Percentiles rank a stretch among this genome's conserved stretches.
Conservation (phyloP, 92 coral and sea anemone species). For the Phenganax marumi region DNA sequence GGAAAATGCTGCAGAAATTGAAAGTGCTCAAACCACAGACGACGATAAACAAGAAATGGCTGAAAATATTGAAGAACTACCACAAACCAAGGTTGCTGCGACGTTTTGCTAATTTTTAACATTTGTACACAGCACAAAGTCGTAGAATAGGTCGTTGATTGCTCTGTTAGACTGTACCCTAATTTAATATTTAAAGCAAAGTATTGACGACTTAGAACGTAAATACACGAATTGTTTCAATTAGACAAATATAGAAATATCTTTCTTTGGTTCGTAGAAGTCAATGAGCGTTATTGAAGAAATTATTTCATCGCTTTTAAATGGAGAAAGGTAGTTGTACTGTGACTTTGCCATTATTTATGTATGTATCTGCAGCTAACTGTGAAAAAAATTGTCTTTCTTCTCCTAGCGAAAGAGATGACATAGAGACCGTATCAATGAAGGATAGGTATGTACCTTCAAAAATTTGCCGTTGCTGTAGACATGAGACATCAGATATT, state of each 20-base stretch:
- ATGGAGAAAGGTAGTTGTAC: neutral
- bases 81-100: slow-evolving; percentile 11
- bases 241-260: neutral
- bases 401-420: slow-evolving; percentile 8
- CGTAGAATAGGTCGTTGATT: neutral
- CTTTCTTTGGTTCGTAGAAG: neutral
- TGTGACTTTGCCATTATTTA: neutral
- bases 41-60: neutral
- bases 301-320: slow-evolving; percentile 14
- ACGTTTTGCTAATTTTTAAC: neutral
- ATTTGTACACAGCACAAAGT: neutral
- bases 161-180: neutral
- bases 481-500: neutral
- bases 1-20: slow-evolving; percentile 31
- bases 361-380: neutral
- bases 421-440: neutral
- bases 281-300: slow-evolving; percentile 14
- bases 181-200: too few relatives aligned
- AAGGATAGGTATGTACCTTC: neutral
- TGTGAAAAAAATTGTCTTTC: neutral
- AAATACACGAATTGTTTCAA: too few relatives aligned
- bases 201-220: too few relatives aligned
- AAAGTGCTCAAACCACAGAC: slow-evolving; percentile 5
- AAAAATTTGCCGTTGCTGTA: neutral
- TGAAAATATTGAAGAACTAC: neutral